phyloP scores from a whole-genome alignment of 2,888 invertebrate genomes.

The Drosophila pseudotalamancana region DNA sequence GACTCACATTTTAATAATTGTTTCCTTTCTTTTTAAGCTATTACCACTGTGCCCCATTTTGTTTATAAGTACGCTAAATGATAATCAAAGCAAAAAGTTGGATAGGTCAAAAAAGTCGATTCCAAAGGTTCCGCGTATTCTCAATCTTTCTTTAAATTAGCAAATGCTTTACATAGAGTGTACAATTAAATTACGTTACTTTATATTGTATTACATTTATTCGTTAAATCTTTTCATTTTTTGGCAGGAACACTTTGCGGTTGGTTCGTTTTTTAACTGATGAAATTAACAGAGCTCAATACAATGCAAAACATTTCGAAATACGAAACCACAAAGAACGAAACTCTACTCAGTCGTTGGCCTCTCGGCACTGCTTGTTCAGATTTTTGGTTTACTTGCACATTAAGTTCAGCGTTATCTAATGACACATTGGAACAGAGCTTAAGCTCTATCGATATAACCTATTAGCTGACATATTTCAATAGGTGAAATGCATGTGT shows the following conservation, averaged over 20 bases:
- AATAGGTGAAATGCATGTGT: slow-evolving; percentile 33
- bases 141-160: background rate
- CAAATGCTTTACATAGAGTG: slow-evolving; percentile 1
- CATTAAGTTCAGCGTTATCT: slow-evolving; percentile 13
- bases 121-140: background rate
- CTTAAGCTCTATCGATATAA: slow-evolving; percentile 34
- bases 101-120: slow-evolving; percentile 15
- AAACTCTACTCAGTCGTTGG: slow-evolving; percentile 43
- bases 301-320: slow-evolving; percentile 29
- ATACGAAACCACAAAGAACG: slow-evolving; percentile 7
- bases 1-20: slow-evolving; percentile 12
- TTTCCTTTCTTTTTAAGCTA: slow-evolving; percentile 18
- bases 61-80: slow-evolving; percentile 16
- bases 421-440: slow-evolving; percentile 18
- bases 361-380: slow-evolving; percentile 30
- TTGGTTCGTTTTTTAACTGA: slow-evolving; percentile 40
- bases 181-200: slow-evolving; percentile 24
- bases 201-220: slow-evolving; percentile 25
- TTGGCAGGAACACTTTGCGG: slow-evolving; percentile 63
- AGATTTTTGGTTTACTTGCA: slow-evolving; percentile 49
- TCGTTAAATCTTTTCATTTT: background rate
- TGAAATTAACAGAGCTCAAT: slow-evolving; percentile 54
- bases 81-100: slow-evolving; percentile 6
- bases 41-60: slow-evolving; percentile 35
- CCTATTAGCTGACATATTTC: slow-evolving; percentile 15